These are phyloP conservation scores for Chrysina gloriosa DNA, from an alignment of 2,888 invertebrate species.

Conservation along the genomic window DNA sequence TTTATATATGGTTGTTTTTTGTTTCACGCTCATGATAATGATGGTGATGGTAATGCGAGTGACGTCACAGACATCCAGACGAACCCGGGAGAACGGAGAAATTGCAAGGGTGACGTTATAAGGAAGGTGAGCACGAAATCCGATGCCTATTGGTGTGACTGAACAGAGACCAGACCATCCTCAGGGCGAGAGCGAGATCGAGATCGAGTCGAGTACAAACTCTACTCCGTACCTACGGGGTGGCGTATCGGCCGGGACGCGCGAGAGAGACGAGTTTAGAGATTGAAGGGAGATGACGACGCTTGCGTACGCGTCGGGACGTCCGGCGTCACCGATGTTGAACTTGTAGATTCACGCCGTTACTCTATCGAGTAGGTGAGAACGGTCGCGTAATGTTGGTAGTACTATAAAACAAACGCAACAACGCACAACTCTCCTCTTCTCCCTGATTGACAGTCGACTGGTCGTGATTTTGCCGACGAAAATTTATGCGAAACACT, in stretches of 20 bases:
- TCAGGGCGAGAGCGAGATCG: not conserved
- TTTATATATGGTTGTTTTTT: not conserved
- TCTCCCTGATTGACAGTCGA: constrained; percentile 24
- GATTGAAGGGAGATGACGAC: constrained; percentile 42
- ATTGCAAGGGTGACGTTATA: constrained; percentile 29
- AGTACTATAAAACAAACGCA: constrained; percentile 34
- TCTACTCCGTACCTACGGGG: constrained; percentile 1
- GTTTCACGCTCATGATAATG: not conserved
- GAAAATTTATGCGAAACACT: constrained; percentile 16
- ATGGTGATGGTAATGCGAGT: not conserved
- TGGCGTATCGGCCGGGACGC: constrained; percentile 16
- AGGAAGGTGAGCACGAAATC: constrained; percentile 20
- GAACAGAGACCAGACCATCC: constrained; percentile 4
- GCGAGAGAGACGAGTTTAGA: constrained; percentile 9
- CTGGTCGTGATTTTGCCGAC: constrained; percentile 20
- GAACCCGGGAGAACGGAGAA: constrained; percentile 16
- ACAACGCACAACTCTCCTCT: constrained; percentile 26
- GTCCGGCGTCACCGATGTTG: constrained; percentile 44
- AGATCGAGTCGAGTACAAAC: constrained; percentile 27
- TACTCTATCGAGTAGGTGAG: constrained; percentile 45
- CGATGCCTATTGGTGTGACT: not conserved
- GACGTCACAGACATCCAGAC: constrained; percentile 18
- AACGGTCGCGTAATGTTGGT: constrained; percentile 42
- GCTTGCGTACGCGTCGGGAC: constrained; percentile 50
- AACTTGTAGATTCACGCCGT: constrained; percentile 47